Evolutionary conservation across 2,797 vertebrate species (phyloP), one percentile per base, ranked within the genome.

Genomic region (Rhadinocentrus ornatus): DNA sequence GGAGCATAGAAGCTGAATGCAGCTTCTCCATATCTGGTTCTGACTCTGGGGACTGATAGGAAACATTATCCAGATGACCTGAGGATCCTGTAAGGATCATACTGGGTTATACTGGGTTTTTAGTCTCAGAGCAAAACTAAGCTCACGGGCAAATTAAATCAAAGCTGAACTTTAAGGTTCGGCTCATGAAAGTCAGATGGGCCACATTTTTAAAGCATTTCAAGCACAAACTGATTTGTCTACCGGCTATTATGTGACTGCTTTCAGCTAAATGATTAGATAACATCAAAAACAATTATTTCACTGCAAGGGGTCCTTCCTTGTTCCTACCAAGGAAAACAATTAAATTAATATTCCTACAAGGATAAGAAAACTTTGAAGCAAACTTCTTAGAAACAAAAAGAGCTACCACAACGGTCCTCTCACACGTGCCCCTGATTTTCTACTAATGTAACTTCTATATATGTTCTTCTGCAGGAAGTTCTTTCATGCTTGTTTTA

Each of bases 401-500:
- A 59, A 27, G 18, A 44, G 24, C 8, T 32, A 12, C 13, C 27
- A 24, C 4, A 37, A 20, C 34, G 32, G 41, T 52, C 20, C 20
- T 65, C 13, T 48, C 15, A 37, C 12, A 34, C 20, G 24, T 46
- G 22, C 10, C 4, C 20, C 10, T 64, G 1, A 18, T 37, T 15
- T 27, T 37, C 11, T 31, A 5, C 31, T 75, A 24, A 69, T 58
- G 1, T 44, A 69, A 67, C 24, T 52, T 84, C 18, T 71, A 58
- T 66, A 72, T 57, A 71, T 70, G 52, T 63, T 73, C 59, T 71
- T 54, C 62, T 50, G 37, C 66, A 69, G 70, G 32, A 72, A 69
- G 35, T 32, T 44, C 66, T 69, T 72, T 54, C 66, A 65, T 80
- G 71, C 80, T 81, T 82, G 78, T 62, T 77, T 64, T 41, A 29